Conservation (phyloP, 2,888 invertebrate species). For the Dicroscelio sp. region DNA sequence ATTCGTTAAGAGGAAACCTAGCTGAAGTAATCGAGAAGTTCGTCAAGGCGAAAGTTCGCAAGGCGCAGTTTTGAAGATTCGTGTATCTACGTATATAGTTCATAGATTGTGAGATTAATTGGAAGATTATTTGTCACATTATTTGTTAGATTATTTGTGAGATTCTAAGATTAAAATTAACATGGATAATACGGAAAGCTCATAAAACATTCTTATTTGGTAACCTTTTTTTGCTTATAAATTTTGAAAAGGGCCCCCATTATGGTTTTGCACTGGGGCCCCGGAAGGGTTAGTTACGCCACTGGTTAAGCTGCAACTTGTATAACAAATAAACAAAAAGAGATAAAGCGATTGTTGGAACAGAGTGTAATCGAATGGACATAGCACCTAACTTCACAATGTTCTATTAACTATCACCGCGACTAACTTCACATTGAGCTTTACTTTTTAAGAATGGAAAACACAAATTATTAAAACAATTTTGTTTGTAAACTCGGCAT, state of each 20-base stretch:
- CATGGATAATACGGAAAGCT: no score
- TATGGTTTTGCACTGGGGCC: not conserved
- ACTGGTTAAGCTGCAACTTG: no score
- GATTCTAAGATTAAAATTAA: no score
- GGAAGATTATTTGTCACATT: not conserved
- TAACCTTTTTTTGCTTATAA: not conserved
- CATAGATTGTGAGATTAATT: not conserved
- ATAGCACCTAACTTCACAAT: no score
- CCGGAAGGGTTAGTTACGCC: not conserved
- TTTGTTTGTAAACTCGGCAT: no score
- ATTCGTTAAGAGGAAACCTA: constrained; percentile 55
- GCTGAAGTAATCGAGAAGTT: constrained; percentile 70
- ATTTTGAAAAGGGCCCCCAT: not conserved
- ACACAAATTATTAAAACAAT: no score
- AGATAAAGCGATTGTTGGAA: no score
- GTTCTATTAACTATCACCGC: no score
- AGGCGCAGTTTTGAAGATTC: not conserved
- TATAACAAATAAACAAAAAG: no score
- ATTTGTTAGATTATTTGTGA: no score
- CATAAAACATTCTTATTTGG: not conserved
- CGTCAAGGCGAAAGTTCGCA: constrained; percentile 68
- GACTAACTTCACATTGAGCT: no score
- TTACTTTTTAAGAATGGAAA: not conserved
- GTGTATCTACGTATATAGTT: not conserved
- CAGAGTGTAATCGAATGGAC: no score